Percentiles rank a stretch among this genome's conserved stretches.
Evolutionary conservation across 2,113 vertebrate species (phyloP).

Genomic region (Mugil cephalus): DNA sequence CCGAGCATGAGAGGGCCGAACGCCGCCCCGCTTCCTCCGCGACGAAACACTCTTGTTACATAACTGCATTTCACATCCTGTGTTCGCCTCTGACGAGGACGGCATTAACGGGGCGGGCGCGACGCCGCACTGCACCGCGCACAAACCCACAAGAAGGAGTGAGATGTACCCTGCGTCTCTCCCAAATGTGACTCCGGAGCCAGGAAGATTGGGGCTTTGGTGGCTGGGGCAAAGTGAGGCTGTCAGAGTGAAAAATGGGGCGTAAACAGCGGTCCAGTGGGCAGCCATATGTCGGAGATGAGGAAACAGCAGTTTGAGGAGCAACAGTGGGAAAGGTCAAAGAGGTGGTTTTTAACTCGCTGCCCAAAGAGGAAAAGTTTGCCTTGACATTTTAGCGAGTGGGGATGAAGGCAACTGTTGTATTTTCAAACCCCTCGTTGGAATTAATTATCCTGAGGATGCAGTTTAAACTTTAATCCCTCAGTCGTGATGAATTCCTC

Average conservation of each 20-base stretch:
- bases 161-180: constrained; percentile 33
- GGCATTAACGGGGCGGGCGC: constrained; percentile 21
- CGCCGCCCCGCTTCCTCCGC: constrained; percentile 40
- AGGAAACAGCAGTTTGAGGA: constrained; percentile 67
- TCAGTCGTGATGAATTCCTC: constrained; percentile 34
- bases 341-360: constrained; percentile 55
- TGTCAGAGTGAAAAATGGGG: constrained; percentile 82
- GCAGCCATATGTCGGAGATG: constrained; percentile 76
- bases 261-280: constrained; percentile 67
- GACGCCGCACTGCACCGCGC: constrained; percentile 41
- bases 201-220: constrained; percentile 32
- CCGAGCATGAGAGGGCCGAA: constrained; percentile 41
- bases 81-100: constrained; percentile 31
- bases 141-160: constrained; percentile 42
- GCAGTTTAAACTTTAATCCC: constrained; percentile 49
- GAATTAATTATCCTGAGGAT: constrained; percentile 28
- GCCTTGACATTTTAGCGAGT: constrained; percentile 39
- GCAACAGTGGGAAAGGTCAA: constrained; percentile 70
- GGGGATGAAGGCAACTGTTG: constrained; percentile 16
- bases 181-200: constrained; percentile 45
- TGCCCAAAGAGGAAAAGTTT: constrained; percentile 53
- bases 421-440: constrained; percentile 40
- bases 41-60: constrained; percentile 57
- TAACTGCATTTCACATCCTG: constrained; percentile 54
- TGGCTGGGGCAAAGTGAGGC: constrained; percentile 60